Percentiles rank a stretch among this genome's conserved stretches.
These are phyloP conservation scores for Lonchura striata DNA, from an alignment of 2,113 vertebrate species.

Conservation along the genomic window DNA sequence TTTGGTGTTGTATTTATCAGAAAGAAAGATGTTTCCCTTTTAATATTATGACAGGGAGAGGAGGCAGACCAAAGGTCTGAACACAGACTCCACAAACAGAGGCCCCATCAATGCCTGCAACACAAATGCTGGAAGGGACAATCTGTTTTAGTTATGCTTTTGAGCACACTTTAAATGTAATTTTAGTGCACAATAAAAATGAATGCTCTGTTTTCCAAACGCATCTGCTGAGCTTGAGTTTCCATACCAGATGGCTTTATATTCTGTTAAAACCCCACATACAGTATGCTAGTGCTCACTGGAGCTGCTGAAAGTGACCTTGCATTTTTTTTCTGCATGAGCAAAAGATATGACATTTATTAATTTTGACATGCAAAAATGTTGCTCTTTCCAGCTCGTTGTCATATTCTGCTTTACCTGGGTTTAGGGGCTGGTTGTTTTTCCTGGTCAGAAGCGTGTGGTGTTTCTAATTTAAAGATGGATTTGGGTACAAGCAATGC, in stretches of 20 bases:
- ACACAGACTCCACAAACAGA: background rate
- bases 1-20: background rate
- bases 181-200: slow-evolving; percentile 66
- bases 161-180: slow-evolving; percentile 57
- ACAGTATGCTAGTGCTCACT: background rate
- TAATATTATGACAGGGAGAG: slow-evolving; percentile 38
- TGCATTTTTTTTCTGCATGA: background rate
- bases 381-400: background rate
- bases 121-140: slow-evolving; percentile 21
- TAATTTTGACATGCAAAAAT: background rate
- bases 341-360: background rate
- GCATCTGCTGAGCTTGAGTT: slow-evolving; percentile 38
- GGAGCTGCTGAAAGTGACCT: slow-evolving; percentile 47
- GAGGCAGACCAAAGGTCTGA: slow-evolving; percentile 45
- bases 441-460: background rate
- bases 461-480: background rate
- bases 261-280: slow-evolving; percentile 47
- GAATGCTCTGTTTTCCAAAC: slow-evolving; percentile 51
- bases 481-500: background rate
- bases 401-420: background rate
- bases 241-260: slow-evolving; percentile 52
- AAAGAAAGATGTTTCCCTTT: slow-evolving; percentile 25
- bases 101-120: background rate
- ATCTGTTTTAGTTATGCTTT: slow-evolving; percentile 65
- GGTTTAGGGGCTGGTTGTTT: background rate